A percentile compares a stretch with the other conserved stretches of the same genome.
Conservation (phyloP, 2,113 vertebrate species). For the Clarias gariepinus region DNA sequence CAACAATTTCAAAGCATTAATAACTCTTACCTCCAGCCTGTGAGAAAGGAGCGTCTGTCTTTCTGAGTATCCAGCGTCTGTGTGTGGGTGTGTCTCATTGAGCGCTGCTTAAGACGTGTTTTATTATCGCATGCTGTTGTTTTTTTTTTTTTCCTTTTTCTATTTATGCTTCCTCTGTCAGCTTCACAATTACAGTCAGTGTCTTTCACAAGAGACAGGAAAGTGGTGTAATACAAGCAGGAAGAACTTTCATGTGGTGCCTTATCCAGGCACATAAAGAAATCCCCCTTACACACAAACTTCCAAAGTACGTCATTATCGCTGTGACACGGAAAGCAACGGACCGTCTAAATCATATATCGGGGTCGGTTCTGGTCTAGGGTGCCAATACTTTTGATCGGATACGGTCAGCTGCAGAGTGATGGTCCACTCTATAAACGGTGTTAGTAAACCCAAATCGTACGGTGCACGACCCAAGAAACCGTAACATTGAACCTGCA, state of each 20-base stretch:
- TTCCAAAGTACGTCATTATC: no score
- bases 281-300: no score
- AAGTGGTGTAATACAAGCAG: constrained; percentile 4
- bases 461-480: neutral
- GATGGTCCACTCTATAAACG: no score
- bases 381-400: no score
- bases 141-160: neutral
- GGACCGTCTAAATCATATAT: no score
- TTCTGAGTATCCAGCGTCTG: neutral
- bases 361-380: no score
- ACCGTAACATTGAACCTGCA: neutral
- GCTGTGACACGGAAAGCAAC: no score
- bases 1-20: neutral
- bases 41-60: neutral
- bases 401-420: no score
- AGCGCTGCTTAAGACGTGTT: no score
- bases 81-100: neutral
- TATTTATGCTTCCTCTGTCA: neutral
- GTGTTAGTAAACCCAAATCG: no score
- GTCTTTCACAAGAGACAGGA: constrained; percentile 24
- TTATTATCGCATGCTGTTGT: neutral
- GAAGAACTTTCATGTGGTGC: neutral
- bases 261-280: neutral
- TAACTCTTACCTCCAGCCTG: constrained; percentile 1
- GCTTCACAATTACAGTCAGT: neutral